Evolutionary conservation across 2,797 vertebrate species (phyloP).

Genomic region (Scolopax bukidnonensis): DNA sequence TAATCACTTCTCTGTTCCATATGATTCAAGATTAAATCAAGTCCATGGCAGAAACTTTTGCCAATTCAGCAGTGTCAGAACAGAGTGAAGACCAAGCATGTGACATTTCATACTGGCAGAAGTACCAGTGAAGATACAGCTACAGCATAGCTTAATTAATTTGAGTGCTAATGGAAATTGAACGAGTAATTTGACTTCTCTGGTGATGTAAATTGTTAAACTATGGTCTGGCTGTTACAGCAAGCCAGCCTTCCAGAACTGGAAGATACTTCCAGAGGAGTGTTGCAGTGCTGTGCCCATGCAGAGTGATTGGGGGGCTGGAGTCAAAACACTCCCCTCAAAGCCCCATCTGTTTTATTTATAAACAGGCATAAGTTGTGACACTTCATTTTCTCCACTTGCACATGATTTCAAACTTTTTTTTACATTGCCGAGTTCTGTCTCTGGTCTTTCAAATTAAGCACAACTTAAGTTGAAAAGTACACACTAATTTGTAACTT

Average conservation of each 20-base stretch:
- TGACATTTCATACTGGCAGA: background rate
- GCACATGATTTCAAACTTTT: background rate
- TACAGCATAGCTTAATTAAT: background rate
- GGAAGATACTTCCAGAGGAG: background rate
- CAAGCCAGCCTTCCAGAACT: background rate
- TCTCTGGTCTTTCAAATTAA: background rate
- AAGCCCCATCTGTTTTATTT: background rate
- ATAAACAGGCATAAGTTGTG: background rate
- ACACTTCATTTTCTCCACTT: background rate
- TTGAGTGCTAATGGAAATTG: background rate
- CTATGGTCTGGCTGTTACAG: background rate
- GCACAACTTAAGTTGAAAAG: rapidly evolving
- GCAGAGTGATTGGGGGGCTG: rapidly evolving
- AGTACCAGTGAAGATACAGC: background rate
- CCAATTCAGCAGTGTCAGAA: background rate
- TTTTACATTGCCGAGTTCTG: background rate
- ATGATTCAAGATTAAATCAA: background rate
- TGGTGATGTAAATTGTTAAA: background rate
- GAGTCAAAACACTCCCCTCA: background rate
- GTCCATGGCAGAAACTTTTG: background rate
- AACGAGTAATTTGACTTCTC: background rate
- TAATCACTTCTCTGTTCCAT: background rate
- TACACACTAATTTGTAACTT: background rate
- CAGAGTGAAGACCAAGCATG: background rate
- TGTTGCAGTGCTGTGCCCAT: rapidly evolving